Base-by-base conservation (phyloP, 2,888 invertebrate species). In the Cataglyphis rosenhaueri region DNA sequence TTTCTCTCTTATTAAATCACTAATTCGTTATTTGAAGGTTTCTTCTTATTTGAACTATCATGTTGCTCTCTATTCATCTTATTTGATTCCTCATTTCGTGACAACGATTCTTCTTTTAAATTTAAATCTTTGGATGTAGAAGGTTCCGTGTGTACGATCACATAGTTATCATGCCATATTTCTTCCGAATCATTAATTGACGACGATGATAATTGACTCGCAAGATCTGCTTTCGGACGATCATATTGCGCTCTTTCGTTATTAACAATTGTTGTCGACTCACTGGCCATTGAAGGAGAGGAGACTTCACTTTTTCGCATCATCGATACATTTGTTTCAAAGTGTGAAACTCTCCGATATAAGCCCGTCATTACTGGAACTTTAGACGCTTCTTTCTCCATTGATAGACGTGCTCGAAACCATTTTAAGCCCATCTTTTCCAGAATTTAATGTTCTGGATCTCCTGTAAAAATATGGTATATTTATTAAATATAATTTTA, bases 331-430 rank as follows among this genome's bases (percentile, higher is more conserved):
- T 0, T 8, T 18, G 61, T 44, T 48, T 84, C 84, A 29, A 25
- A 75, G 9, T 65, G 64, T 18, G 85, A 81, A 65, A 87, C 71
- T 70, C 68, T 84, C 29, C 90, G 79, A 82, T 93, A 93, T 81
- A 89, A 87, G 81, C 91, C 90, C 0, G 79, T 65, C 21, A 57
- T n/a, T 55, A 18, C 64, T 4, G 84, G 32, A 62, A 52, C 8
- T 12, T 66, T 75, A 1, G 81, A 64, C 18, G 41, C 52, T 32
- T 62, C 66, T 38, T 83, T 85, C 29, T 89, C 87, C 52, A 95
- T 90, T 15, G 84, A 89, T 68, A 95, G 87, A 15, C 95, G 94
- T 38, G 95, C 95, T 66, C 95, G 94, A 90, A 96, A 96, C 93
- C 95, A 95, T 91, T 95, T 95, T 21, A 95, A 91, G 3, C 89